Base-by-base conservation (phyloP, 2,888 invertebrate genomes). In the Eucera pruinosa region DNA sequence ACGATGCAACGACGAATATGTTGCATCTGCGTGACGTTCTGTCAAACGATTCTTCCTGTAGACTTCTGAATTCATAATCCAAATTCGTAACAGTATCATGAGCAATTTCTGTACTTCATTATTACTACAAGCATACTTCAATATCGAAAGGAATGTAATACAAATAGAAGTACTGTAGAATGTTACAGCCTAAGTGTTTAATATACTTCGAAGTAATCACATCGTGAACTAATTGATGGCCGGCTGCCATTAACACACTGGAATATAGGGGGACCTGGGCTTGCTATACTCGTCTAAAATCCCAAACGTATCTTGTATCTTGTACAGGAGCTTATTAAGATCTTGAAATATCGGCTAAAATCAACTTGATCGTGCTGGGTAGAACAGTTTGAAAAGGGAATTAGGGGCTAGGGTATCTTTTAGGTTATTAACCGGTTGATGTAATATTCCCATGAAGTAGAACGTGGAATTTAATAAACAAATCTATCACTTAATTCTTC, bases 311-410 rank as follows among this genome's bases (percentile, higher is more conserved):
- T 50, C 47, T 41, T 41, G 41, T 15, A n/a, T 57, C 20, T 30
- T 27, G 36, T 52, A 52, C n/a, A 36, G 48, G 27, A 64, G 50
- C 27, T 41, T 62, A 62, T 50, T 64, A 64, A 52, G 50, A 52
- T 39, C 39, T 15, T 20, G 18, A 50, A 64, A 41, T 27, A n/a
- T 23, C 36, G 13, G 48, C 11, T 27, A 50, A 39, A 62, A 27
- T 50, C 25, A 27, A 50, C n/a, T 30, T 27, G 30, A 45, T 45
- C 30, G 43, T 13, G n/a, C 15, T 27, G 6, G 39, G n/a, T 25
- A 25, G 27, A 62, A 50, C 18, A 62, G 39, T 27, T 62, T 39
- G 13, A 20, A 50, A 20, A 11, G 13, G n/a, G 48, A 36, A 48
- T 27, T 18, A 30, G 3, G 18, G 27, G 9, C 9, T 13, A 2